Percentiles rank a stretch among this genome's conserved stretches.
Conservation (phyloP, 1,140 invertebrate species). For the Hirudo medicinalis region DNA sequence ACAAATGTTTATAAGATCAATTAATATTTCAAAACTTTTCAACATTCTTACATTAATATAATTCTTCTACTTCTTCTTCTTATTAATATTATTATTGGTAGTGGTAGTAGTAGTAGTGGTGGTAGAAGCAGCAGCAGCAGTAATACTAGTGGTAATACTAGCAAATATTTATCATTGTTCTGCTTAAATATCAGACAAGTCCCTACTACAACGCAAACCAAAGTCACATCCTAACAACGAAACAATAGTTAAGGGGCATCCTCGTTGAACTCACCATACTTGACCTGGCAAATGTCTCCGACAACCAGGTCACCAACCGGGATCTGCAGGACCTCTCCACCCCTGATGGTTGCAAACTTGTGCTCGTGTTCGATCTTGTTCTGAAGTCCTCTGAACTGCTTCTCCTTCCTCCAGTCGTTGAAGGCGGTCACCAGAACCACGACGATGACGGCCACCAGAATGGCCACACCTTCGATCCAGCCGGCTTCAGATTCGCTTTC, state of each 20-base stretch:
- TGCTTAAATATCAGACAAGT: neutral
- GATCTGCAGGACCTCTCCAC: slow-evolving; percentile 75
- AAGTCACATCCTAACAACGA: neutral
- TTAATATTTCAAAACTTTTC: too few species aligned
- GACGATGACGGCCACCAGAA: slow-evolving; percentile 87
- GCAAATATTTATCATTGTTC: too few species aligned
- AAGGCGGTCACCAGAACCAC: slow-evolving; percentile 91
- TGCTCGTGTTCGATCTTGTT: slow-evolving; percentile 92
- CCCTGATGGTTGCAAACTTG: slow-evolving; percentile 85
- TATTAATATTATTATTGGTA: too few species aligned
- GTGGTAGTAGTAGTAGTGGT: too few species aligned
- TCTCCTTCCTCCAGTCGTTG: slow-evolving; percentile 94
- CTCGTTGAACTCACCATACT: slow-evolving; percentile 34
- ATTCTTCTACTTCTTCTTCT: too few species aligned
- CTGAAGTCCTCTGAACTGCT: slow-evolving; percentile 85
- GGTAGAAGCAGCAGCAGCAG: too few species aligned
- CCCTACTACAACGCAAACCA: neutral
- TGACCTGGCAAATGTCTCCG: slow-evolving; percentile 80
- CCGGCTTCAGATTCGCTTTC: slow-evolving; percentile 22
- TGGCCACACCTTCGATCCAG: slow-evolving; percentile 91
- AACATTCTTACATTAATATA: too few species aligned
- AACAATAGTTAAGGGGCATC: too few species aligned
- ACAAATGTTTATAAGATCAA: too few species aligned
- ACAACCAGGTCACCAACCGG: slow-evolving; percentile 89
- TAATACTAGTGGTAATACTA: too few species aligned